phyloP scores from a whole-genome alignment of 2,113 vertebrate genomes.

The Fukomys damarensis region DNA sequence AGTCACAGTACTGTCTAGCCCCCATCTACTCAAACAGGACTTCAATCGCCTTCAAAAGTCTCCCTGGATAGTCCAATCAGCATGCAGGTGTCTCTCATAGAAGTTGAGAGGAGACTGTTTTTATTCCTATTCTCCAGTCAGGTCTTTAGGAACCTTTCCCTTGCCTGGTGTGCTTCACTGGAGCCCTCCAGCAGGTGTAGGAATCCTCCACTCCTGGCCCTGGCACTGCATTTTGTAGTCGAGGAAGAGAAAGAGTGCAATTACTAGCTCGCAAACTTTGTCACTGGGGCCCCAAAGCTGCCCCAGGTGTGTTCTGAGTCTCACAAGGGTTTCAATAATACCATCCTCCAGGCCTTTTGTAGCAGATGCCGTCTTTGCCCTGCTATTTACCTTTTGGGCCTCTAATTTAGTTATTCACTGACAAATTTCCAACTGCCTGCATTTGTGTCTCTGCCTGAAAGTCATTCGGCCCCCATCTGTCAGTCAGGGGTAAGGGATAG shows the following conservation, averaged over 20 bases:
- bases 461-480: background rate
- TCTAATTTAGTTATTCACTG: background rate
- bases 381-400: background rate
- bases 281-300: background rate
- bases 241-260: background rate
- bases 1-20: background rate
- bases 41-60: background rate
- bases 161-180: background rate
- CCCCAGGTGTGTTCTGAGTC: background rate
- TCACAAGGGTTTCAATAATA: background rate
- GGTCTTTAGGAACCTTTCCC: background rate
- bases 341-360: background rate
- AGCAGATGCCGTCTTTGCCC: background rate
- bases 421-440: background rate
- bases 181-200: background rate
- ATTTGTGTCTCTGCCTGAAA: conserved; percentile 8
- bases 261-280: background rate
- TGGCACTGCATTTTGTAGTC: background rate
- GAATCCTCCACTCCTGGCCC: background rate
- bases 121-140: background rate
- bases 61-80: background rate
- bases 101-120: background rate
- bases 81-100: background rate
- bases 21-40: background rate
- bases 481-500: background rate